phyloP scores from a whole-genome alignment of 64 coral and sea anemone genomes.

The Orbicella faveolata region DNA sequence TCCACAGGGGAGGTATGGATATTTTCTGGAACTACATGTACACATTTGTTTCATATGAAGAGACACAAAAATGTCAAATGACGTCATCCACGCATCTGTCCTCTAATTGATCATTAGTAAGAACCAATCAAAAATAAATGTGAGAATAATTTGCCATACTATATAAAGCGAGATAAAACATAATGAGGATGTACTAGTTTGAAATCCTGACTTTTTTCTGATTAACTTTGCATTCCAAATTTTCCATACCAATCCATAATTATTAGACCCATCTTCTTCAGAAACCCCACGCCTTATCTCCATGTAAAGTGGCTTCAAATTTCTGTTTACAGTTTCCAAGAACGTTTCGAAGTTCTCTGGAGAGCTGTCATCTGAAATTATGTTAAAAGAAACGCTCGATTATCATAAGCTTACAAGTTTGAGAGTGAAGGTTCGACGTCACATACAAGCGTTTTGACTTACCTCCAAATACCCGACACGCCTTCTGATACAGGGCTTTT shows the following conservation, averaged over 20 bases:
- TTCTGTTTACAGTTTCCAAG: conserved; percentile 70
- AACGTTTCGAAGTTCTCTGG: conserved; percentile 54
- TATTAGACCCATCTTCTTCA: conserved; percentile 64
- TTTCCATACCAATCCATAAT: conserved; percentile 74
- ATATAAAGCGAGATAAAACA: too few species aligned
- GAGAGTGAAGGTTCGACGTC: too few species aligned
- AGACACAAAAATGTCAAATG: too few species aligned
- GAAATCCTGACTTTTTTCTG: too few species aligned
- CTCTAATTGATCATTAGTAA: too few species aligned
- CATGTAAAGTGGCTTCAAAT: conserved; percentile 64
- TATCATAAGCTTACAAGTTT: not conserved
- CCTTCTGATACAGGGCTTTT: conserved; percentile 53
- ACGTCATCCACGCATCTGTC: too few species aligned
- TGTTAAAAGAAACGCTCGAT: not conserved
- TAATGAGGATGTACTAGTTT: too few species aligned
- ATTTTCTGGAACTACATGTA: too few species aligned
- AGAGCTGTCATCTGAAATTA: conserved; percentile 54
- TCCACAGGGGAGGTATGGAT: too few species aligned
- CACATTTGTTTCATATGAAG: too few species aligned
- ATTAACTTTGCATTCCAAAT: too few species aligned
- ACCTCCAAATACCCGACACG: conserved; percentile 70
- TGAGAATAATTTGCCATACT: too few species aligned
- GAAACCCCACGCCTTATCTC: conserved; percentile 68
- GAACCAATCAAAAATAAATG: not conserved
- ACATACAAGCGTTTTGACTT: not conserved